phyloP scores from a whole-genome alignment of 2,113 vertebrate species.

The Neotoma lepida region DNA sequence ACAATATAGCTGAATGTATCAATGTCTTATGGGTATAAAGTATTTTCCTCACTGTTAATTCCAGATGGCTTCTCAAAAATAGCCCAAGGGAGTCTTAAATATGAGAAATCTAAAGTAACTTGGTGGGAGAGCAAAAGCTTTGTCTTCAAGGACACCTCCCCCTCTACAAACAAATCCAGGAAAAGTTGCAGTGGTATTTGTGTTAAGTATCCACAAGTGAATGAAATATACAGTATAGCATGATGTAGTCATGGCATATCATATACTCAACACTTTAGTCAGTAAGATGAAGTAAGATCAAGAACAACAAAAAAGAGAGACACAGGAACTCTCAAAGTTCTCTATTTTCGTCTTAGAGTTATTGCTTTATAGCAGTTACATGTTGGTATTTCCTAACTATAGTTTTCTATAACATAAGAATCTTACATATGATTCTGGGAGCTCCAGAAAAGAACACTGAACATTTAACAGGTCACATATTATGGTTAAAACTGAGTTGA shows the following conservation, averaged over 20 bases:
- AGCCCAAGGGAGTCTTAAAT: not conserved
- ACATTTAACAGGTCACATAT: not conserved
- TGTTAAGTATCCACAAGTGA: not conserved
- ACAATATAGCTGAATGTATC: not conserved
- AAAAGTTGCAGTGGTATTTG: not conserved
- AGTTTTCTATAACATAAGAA: not conserved
- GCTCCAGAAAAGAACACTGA: not conserved
- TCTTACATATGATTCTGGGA: not conserved
- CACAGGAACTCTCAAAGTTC: not conserved
- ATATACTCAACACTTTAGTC: not conserved
- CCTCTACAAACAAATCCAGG: not conserved
- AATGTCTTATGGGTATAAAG: not conserved
- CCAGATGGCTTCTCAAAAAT: not conserved
- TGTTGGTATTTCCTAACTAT: not conserved
- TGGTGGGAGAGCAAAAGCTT: not conserved
- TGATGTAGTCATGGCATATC: not conserved
- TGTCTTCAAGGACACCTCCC: not conserved
- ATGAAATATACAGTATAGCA: not conserved
- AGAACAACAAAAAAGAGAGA: not conserved
- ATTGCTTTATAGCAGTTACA: not conserved
- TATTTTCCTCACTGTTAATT: not conserved
- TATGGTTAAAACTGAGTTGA: not conserved
- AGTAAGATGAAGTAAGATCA: not conserved
- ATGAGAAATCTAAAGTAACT: not conserved
- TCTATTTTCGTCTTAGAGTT: slow-evolving; percentile 3